Evolutionary conservation across 2,797 vertebrate species (phyloP), one percentile per base, ranked within the genome.

Genomic region (Tragopan temminckii): DNA sequence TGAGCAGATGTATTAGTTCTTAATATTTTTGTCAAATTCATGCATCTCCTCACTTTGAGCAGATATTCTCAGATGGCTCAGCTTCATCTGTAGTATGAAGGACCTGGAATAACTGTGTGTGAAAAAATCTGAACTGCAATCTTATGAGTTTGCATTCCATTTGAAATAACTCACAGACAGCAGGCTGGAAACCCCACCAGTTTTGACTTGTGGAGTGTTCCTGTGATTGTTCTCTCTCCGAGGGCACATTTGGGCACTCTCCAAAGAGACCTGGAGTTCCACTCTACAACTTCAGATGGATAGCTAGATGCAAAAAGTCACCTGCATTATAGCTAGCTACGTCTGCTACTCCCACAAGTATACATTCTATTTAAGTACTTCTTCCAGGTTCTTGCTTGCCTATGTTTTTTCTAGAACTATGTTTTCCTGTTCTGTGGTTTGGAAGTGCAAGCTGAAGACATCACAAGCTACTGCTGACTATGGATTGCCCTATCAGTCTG

Each of bases 141-240:
- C 62, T 62, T 64, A 66, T 13, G 42, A 46, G 64, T 85, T 80
- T 52, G 46, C 27, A 15, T 93, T 94, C 68, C 59, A 74, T 80
- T 93, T 89, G 27, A 62, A 93, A 61, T 77, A 80, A 6, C 3
- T 83, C 62, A 35, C 7, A 33, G 74, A 63, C 31, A 84, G 33
- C 35, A 85, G 57, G 21, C 40, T 72, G 67, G 33, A 93, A 89
- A 66, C 9, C 75, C 38, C 11, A 76, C 35, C 11, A 35, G 13
- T 55, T 91, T 91, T 92, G 62, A 89, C 72, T 62, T 85, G 85
- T 66, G 58, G 38, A 91, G 62, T 40, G 40, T 88, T 85, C 33
- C 69, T 80, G 21, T 33, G 53, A 85, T 71, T 87, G 46, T 90
- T 57, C 38, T 85, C 31, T 71, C 78, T 66, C 68, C 1, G 1